phyloP scores from a whole-genome alignment of 2,113 vertebrate species.

The Anarhynchus alexandrinus region DNA sequence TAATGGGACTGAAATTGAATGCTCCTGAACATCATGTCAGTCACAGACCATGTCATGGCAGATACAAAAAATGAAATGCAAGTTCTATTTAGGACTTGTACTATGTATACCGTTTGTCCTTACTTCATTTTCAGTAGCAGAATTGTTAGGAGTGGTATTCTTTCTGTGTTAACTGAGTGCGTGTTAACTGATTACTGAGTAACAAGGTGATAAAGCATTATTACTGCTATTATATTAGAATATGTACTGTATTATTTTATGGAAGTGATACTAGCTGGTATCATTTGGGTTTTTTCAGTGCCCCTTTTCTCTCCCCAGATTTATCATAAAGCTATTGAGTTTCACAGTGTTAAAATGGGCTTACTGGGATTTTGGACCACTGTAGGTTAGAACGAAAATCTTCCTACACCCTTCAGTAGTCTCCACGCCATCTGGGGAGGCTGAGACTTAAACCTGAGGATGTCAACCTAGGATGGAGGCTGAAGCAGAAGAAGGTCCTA shows the following conservation, averaged over 20 bases:
- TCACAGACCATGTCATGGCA: not conserved
- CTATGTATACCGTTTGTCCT: not conserved
- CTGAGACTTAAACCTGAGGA: not conserved
- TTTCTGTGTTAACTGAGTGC: not conserved
- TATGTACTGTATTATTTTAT: not conserved
- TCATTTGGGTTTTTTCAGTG: not conserved
- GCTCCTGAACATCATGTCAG: not conserved
- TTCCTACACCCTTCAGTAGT: not conserved
- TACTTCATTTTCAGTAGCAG: not conserved
- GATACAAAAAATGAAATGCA: not conserved
- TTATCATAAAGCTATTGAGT: not conserved
- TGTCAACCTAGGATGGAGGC: not conserved
- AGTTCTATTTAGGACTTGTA: not conserved
- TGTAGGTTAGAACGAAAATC: not conserved
- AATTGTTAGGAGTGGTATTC: not conserved
- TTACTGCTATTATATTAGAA: not conserved
- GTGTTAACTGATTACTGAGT: not conserved
- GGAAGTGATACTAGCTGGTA: not conserved
- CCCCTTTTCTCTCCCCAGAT: not conserved
- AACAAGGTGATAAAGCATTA: not conserved
- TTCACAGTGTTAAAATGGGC: not conserved
- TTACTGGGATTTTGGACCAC: not conserved
- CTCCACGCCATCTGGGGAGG: not conserved
- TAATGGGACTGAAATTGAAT: not conserved
- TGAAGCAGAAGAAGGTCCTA: not conserved